phyloP scores from a whole-genome alignment of 2,888 invertebrate species.

The Poecilobothrus nobilitatus region DNA sequence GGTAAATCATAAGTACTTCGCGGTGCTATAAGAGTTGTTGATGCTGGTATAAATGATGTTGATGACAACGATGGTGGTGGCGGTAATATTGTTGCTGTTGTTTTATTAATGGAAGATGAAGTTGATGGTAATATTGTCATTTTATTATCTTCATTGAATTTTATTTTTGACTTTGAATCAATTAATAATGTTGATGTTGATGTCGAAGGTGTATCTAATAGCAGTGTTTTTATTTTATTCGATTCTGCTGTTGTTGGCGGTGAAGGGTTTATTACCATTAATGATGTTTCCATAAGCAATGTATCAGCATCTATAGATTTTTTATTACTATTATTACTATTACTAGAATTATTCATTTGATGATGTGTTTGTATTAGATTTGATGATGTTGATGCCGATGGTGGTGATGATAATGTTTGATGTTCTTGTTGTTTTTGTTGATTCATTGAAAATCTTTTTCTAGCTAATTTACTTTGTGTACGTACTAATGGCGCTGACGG shows the following conservation, averaged over 20 bases:
- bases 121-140: conserved; percentile 1
- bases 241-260: conserved; percentile 20
- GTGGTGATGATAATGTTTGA: conserved; percentile 19
- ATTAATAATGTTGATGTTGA: conserved; percentile 23
- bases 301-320: conserved; percentile 29
- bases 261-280: conserved; percentile 32
- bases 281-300: conserved; percentile 38
- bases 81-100: not conserved
- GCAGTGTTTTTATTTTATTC: conserved; percentile 20
- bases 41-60: not conserved
- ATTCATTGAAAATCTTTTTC: conserved; percentile 38
- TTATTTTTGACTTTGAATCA: not conserved
- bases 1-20: conserved; percentile 11
- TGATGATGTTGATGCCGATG: conserved; percentile 9
- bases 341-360: conserved; percentile 32
- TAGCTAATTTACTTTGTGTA: conserved; percentile 35
- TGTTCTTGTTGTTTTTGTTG: conserved; percentile 30
- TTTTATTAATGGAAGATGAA: conserved; percentile 1
- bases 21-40: conserved; percentile 2
- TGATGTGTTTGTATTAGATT: conserved; percentile 25
- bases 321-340: conserved; percentile 26
- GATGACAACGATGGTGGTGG: not conserved
- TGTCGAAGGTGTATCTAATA: conserved; percentile 15
- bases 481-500: conserved; percentile 17
- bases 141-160: not conserved